Base-by-base conservation (phyloP, 2,888 invertebrate species). In the Drosophila falleni region DNA sequence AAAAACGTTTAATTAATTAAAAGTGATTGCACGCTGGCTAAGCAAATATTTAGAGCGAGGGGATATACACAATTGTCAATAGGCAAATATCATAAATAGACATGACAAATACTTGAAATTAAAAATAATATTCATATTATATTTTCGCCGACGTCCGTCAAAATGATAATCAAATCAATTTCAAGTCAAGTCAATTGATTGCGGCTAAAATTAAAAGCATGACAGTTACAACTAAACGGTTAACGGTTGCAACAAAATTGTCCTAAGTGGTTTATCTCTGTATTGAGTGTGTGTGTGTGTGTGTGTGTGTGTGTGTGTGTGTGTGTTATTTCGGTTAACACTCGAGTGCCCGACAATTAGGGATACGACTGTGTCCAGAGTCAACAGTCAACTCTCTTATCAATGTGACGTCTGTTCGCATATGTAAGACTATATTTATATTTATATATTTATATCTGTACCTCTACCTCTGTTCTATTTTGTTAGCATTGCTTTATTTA, bases 1-100 rank as follows among this genome's bases (percentile, higher is more conserved):
- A 33, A 16, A 15, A 44, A 61, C 55, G 59, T 75, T 74, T 66
- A 62, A 74, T 86, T 80, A 86, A 83, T 88, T 86, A 88, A 83
- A 70, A 63, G 49, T 51, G 70, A 16, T 5, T 50, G 60, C 16
- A 23, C 49, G 10, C 29, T 13, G 37, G 65, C 56, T 54, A 59
- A 59, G 66, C 51, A 75, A 85, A 82, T 72, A 78, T 53, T 60
- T 39, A 51, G 39, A 33, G 55, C 31, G 19, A 26, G 42, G 33
- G 33, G 33, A 37, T 50, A 47, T 46, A 58, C 47, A 39, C 26
- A 19, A 16, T 19, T 8, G 49, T 60, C 44, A 61, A 53, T 74
- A 47, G 50, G 67, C 42, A 82, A 80, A 85, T 81, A 29, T 42
- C 68, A 80, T 66, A 82, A 74, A 83, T 77, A 74, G 84, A 80